Conservation (phyloP, 2,113 vertebrate species). For the Edolisoma coerulescens region DNA sequence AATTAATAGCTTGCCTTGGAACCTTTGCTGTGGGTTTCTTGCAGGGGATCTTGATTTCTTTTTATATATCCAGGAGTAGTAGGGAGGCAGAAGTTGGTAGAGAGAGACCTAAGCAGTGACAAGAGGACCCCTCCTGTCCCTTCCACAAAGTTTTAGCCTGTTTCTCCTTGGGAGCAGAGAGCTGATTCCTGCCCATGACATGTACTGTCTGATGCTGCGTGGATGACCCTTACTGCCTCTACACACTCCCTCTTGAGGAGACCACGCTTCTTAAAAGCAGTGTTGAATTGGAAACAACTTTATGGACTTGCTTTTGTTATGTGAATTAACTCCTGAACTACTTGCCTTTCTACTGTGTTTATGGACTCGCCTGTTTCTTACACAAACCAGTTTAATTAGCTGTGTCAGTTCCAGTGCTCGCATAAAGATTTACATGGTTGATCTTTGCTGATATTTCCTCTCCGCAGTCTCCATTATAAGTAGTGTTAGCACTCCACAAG, state of each 20-base stretch:
- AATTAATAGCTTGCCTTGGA: background rate
- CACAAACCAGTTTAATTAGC: conserved; percentile 40
- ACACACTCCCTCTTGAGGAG: background rate
- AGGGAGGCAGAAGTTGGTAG: background rate
- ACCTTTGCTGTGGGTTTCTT: background rate
- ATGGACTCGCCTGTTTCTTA: conserved; percentile 34
- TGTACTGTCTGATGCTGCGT: background rate
- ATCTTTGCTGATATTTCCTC: conserved; percentile 17
- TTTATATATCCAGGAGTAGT: background rate
- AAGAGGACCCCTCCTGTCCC: background rate
- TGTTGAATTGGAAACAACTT: conserved; percentile 33
- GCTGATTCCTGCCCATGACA: background rate
- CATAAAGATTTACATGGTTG: conserved; percentile 22
- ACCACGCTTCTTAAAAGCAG: background rate
- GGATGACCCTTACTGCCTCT: conserved; percentile 5
- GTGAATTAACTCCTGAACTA: conserved; percentile 40
- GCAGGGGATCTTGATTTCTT: background rate
- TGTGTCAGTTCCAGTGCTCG: conserved; percentile 16
- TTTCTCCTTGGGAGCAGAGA: background rate
- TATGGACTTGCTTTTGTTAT: conserved; percentile 63
- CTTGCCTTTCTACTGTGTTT: conserved; percentile 39
- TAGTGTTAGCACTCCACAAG: background rate
- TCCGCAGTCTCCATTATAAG: background rate
- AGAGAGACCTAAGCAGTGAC: background rate
- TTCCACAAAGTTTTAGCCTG: background rate